Evolutionary conservation across 2,797 vertebrate genomes (phyloP).

Genomic region (Artibeus lituratus): DNA sequence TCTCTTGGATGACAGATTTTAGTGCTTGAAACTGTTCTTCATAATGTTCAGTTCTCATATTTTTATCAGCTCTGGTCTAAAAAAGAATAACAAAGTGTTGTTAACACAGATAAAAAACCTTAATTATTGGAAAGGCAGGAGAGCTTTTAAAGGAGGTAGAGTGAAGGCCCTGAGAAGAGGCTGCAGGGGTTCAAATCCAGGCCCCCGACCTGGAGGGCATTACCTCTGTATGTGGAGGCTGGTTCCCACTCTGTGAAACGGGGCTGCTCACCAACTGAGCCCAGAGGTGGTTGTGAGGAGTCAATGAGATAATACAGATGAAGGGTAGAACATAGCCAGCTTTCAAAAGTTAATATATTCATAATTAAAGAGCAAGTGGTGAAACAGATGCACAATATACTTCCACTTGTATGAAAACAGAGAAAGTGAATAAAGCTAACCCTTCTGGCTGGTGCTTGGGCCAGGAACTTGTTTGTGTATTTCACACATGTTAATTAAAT

Average conservation of each 20-base stretch:
- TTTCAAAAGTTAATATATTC: conserved; percentile 6
- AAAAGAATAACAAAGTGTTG: not conserved
- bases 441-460: not conserved
- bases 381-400: not conserved
- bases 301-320: not conserved
- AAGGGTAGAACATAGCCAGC: not conserved
- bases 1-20: conserved; percentile 79
- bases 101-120: not conserved
- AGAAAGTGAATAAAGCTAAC: not conserved
- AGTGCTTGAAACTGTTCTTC: conserved; percentile 81
- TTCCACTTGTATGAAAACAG: not conserved
- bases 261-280: not conserved
- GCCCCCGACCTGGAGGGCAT: not conserved
- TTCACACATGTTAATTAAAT: not conserved
- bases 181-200: not conserved
- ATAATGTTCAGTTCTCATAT: conserved; percentile 83
- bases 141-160: not conserved
- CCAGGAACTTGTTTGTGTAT: not conserved
- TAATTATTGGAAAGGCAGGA: not conserved
- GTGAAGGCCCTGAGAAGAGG: not conserved
- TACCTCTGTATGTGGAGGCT: not conserved
- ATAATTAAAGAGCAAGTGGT: not conserved
- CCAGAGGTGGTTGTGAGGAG: not conserved
- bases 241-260: not conserved
- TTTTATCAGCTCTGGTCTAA: conserved; percentile 88